Percentiles rank a stretch among this genome's conserved stretches.
These are phyloP conservation scores for Drosophila lutescens DNA, from an alignment of 2,888 invertebrate species.

Conservation along the genomic window DNA sequence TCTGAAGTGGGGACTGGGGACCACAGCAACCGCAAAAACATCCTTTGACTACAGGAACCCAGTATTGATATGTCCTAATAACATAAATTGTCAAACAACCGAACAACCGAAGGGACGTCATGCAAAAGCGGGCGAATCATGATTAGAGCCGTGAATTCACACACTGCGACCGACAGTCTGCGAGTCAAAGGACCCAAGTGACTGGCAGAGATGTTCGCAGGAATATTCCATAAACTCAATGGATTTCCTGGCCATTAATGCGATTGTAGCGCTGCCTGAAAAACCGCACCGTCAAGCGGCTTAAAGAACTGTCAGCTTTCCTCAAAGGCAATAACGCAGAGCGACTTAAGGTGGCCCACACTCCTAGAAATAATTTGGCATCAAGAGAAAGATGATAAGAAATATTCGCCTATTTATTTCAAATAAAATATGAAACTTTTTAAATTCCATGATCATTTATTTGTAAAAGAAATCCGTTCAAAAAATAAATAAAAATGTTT, in stretches of 20 bases:
- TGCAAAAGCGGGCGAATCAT: conserved; percentile 1
- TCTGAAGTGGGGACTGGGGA: conserved; percentile 38
- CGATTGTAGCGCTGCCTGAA: conserved; percentile 29
- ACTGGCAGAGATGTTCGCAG: conserved; percentile 9
- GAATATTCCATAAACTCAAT: conserved; percentile 28
- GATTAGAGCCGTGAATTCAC: conserved; percentile 3
- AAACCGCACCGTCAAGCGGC: conserved; percentile 35
- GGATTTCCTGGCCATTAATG: conserved; percentile 37
- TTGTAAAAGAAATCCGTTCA: too few species aligned
- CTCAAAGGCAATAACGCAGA: conserved; percentile 11
- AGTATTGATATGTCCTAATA: conserved; percentile 54
- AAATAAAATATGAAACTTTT: too few species aligned
- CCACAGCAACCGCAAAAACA: conserved; percentile 58
- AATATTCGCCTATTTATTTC: neutral
- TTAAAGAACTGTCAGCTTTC: conserved; percentile 37
- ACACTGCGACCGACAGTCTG: neutral
- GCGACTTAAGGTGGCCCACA: conserved; percentile 6
- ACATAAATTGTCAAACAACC: conserved; percentile 59
- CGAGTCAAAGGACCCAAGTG: conserved; percentile 6
- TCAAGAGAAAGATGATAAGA: neutral
- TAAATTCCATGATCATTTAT: too few species aligned
- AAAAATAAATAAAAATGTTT: too few species aligned
- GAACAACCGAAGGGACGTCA: neutral
- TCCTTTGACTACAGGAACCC: conserved; percentile 44
- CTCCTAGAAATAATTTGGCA: neutral